These are phyloP conservation scores for Tortrix viridana DNA, from an alignment of 2,888 invertebrate genomes.

Conservation along the genomic window DNA sequence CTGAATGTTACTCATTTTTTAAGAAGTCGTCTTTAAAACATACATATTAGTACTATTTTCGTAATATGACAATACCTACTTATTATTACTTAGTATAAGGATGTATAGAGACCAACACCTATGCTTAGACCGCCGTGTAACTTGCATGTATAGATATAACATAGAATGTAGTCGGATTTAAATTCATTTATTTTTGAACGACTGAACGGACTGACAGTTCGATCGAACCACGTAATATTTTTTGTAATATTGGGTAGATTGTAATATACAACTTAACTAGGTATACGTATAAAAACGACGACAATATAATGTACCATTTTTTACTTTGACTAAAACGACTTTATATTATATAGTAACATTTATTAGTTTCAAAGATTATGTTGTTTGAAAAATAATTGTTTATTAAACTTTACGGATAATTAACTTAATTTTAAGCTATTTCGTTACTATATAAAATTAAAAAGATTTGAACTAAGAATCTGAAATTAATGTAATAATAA, in stretches of 20 bases:
- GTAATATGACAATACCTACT: constrained; percentile 59
- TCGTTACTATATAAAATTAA: constrained; percentile 9
- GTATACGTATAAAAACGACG: constrained; percentile 9
- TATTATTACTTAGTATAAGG: constrained; percentile 58
- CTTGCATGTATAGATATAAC: constrained; percentile 40
- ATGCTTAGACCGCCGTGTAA: constrained; percentile 41
- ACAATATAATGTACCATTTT: background rate
- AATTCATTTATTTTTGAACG: constrained; percentile 15
- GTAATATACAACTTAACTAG: constrained; percentile 19
- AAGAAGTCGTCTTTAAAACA: constrained; percentile 26
- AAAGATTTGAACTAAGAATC: constrained; percentile 28
- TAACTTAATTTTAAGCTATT: background rate
- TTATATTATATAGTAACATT: too few species aligned
- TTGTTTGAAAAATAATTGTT: too few species aligned
- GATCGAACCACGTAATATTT: constrained; percentile 32
- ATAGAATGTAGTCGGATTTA: constrained; percentile 19
- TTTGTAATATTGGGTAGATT: constrained; percentile 28
- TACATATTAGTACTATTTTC: constrained; percentile 39
- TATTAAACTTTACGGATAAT: too few species aligned
- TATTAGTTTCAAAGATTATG: too few species aligned
- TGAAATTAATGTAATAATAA: constrained; percentile 63
- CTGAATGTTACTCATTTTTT: constrained; percentile 23
- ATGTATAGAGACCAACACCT: constrained; percentile 62
- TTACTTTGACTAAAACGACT: too few species aligned
- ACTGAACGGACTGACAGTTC: constrained; percentile 24